phyloP scores from a whole-genome alignment of 92 coral and sea anemone species.

The Umimayanthus kanabou region DNA sequence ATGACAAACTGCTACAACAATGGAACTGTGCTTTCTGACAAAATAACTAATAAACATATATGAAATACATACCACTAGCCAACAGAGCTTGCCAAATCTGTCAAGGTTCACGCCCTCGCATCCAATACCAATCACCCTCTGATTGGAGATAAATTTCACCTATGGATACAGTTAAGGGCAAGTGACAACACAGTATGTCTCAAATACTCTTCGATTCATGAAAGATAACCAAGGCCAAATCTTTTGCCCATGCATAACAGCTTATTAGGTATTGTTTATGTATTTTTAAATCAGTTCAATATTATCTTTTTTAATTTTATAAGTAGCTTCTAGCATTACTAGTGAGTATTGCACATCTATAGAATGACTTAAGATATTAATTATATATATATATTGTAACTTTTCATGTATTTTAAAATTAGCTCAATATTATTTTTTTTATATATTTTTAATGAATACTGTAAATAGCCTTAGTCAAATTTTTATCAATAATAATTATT shows the following conservation, averaged over 20 bases:
- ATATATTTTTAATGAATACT: too few relatives aligned
- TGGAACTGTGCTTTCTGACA: not conserved
- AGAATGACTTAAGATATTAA: too few relatives aligned
- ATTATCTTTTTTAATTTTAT: too few relatives aligned
- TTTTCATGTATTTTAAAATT: too few relatives aligned
- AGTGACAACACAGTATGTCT: not conserved
- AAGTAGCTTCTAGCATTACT: too few relatives aligned
- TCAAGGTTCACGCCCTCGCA: constrained; percentile 90
- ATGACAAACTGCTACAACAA: not conserved
- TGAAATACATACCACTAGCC: constrained; percentile 68
- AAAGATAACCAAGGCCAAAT: not conserved
- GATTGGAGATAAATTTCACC: constrained; percentile 78
- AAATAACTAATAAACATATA: not conserved
- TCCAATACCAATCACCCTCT: constrained; percentile 87
- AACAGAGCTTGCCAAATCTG: constrained; percentile 90
- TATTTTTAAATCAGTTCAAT: too few relatives aligned
- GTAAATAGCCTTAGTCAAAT: too few relatives aligned
- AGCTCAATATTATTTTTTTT: too few relatives aligned
- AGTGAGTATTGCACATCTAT: too few relatives aligned
- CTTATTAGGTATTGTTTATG: too few relatives aligned
- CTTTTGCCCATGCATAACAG: not conserved
- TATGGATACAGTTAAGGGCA: constrained; percentile 18
- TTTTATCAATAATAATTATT: too few relatives aligned
- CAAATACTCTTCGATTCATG: not conserved
- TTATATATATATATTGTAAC: too few relatives aligned